Base-by-base conservation (phyloP, 2,888 invertebrate genomes). In the Xylota segnis region DNA sequence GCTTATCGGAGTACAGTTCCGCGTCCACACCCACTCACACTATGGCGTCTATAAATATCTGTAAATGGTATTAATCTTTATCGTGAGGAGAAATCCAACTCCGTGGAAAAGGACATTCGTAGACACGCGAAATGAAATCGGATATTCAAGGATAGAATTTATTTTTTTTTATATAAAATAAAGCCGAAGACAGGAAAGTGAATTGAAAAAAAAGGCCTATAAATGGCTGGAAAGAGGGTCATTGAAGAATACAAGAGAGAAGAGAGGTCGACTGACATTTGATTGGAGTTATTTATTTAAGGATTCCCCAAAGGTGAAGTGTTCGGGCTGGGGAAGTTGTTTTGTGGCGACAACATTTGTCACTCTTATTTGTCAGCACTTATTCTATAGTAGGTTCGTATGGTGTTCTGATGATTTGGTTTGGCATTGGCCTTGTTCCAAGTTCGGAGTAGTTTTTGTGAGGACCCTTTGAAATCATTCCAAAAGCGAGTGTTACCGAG, bases 11-110 rank as follows among this genome's bases (percentile, higher is more conserved):
- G 16, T 37, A n/a, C n/a, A 40, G 27, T 56, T 43, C 27, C 12
- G 16, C 37, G 29, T 23, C 43, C 68, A 54, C 59, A 71, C 58
- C 58, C 40, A 32, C 32, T 23, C 52, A 61, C 54, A 56, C 50
- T 27, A 18, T 56, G 40, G 43, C 10, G 54, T 47, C 68, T 74
- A 66, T 61, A 72, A 68, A 83, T 78, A 78, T 32, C 43, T 16
- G 23, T 63, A 72, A 83, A 83, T 83, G 74, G 68, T 66, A 83
- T 83, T 83, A 68, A 68, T 74, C 40, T 68, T 74, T 83, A 78
- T 72, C 77, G 54, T 18, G 14, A 18, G 43, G 27, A 37, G 71
- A 23, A 78, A 78, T 56, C 68, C 29, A 52, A 83, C n/a, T 68
- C 68, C 68, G 45, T 9, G 74, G 29, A 78, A 83, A 83, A 78